Conservation (phyloP, 2,113 vertebrate genomes). For the Apeltes quadracus region DNA sequence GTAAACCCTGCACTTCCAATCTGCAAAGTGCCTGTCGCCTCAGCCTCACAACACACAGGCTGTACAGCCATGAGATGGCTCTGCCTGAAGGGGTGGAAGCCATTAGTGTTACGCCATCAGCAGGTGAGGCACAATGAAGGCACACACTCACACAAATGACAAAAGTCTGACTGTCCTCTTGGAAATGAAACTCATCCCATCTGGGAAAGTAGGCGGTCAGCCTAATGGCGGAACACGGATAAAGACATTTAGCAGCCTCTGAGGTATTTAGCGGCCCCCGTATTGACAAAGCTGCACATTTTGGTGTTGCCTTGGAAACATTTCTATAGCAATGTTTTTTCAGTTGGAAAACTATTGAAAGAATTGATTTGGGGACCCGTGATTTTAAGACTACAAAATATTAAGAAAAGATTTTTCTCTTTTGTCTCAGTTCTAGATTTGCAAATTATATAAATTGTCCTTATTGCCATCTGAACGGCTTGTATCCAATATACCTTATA, state of each 20-base stretch:
- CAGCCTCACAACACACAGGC: slow-evolving; percentile 84
- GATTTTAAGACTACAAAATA: slow-evolving; percentile 1
- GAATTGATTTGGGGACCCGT: background rate
- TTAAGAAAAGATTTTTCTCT: background rate
- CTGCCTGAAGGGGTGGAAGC: slow-evolving; percentile 92
- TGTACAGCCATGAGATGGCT: slow-evolving; percentile 89
- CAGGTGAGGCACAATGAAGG: slow-evolving; percentile 83
- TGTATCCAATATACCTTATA: background rate
- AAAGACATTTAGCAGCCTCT: background rate
- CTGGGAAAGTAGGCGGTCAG: background rate
- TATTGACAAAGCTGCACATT: background rate
- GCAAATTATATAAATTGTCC: background rate
- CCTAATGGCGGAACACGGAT: background rate
- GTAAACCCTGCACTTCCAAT: slow-evolving; percentile 87
- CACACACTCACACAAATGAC: background rate
- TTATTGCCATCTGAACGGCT: background rate
- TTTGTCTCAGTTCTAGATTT: background rate
- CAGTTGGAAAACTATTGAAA: slow-evolving; percentile 3
- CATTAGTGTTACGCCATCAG: slow-evolving; percentile 91
- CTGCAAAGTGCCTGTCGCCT: slow-evolving; percentile 93
- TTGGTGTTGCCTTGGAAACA: slow-evolving; percentile 9
- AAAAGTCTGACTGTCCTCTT: background rate
- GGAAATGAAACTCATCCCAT: background rate
- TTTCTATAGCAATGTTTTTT: background rate
- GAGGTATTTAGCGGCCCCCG: background rate